Evolutionary conservation across 1,140 invertebrate species (phyloP), one percentile per base, ranked within the genome.

Genomic region (Oreohelix idahoensis): DNA sequence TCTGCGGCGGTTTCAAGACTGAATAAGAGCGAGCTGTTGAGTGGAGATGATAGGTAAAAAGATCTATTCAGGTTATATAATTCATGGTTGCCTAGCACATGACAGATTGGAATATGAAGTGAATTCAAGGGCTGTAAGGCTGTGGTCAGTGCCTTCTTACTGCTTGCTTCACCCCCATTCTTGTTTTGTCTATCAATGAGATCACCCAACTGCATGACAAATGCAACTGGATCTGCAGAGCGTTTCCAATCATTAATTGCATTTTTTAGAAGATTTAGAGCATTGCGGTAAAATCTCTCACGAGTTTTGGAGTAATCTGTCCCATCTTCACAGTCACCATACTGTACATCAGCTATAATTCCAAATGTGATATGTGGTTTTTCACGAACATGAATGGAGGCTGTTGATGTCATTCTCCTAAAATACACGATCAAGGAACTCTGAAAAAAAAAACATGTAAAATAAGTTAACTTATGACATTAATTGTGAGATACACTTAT

Each of bases 11-110:
- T 36, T 71, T 80, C 63, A 15, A 80, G 71, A 35, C 42, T 80
- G 39, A 80, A 66, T 29, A 66, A 71, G 5, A 80, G 69, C 1
- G 66, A 71, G 63, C 74, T 80, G 58, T 84, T 86, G 26, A 90
- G 77, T 8, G 73, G 13, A 29, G 87, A 86, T 0, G 80, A 74
- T 23, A 87, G 76, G 17, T 91, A 77, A 76, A 89, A 86, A 39
- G 84, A 75, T 29, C 89, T 84, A 20, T 71, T 83, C 71, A 93
- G 91, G 86, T 93, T 93, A 84, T 93, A 93, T 0, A 93, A 84
- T 85, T 93, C 93, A 85, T 93, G 93, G 84, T 93, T 93, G 32
- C 93, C 93, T 51, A 90, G 87, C 10, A 91, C 81, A 83, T 93
- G 92, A 79, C 90, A 91, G 0, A 90, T 86, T 11, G 90, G 87